These are phyloP conservation scores for Trichopoda pennipes DNA, from an alignment of 2,888 invertebrate genomes.

Conservation along the genomic window DNA sequence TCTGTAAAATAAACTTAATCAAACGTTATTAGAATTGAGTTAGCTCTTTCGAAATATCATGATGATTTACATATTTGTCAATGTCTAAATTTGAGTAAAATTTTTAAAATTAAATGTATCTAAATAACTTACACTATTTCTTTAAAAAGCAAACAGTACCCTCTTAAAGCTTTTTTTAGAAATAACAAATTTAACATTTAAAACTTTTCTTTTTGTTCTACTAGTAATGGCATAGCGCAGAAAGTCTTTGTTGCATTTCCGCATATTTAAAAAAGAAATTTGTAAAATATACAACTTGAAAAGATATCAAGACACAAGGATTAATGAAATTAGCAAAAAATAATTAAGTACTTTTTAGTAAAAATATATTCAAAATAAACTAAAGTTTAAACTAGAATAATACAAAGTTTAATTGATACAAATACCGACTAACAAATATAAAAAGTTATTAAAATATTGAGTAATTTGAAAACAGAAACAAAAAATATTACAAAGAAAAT, in stretches of 20 bases:
- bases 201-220: neutral
- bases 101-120: too few species aligned
- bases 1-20: too few species aligned
- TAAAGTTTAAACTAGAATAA: constrained; percentile 42
- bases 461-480: constrained; percentile 31
- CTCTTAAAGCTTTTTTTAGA: too few species aligned
- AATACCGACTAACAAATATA: constrained; percentile 48
- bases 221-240: neutral
- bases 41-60: too few species aligned
- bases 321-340: constrained; percentile 34
- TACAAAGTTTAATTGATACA: constrained; percentile 45
- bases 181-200: neutral
- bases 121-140: too few species aligned
- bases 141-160: too few species aligned
- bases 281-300: constrained; percentile 29
- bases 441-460: constrained; percentile 54
- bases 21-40: too few species aligned
- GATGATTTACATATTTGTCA: too few species aligned
- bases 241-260: neutral
- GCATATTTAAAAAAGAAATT: neutral
- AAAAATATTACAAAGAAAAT: constrained; percentile 40
- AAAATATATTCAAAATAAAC: constrained; percentile 49
- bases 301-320: constrained; percentile 50
- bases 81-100: too few species aligned
- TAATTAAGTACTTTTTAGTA: constrained; percentile 44